These are phyloP conservation scores for Ramphastos sulfuratus DNA, from an alignment of 2,113 vertebrate species.

Conservation along the genomic window DNA sequence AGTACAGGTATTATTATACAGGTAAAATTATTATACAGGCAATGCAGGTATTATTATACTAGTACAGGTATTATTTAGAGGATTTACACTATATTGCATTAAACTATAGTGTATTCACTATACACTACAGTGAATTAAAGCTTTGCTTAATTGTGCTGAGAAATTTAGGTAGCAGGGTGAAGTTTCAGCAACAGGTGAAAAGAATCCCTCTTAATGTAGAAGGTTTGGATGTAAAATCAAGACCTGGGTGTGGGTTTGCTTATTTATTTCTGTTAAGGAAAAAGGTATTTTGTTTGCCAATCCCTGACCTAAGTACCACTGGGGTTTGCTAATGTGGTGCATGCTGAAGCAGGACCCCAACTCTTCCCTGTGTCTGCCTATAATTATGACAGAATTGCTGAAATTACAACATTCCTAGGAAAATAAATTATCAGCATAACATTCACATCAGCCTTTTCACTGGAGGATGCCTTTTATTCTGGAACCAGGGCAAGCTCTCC, in stretches of 20 bases:
- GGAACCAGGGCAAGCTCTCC: background rate
- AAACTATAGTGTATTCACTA: too few species aligned
- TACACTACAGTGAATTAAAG: background rate
- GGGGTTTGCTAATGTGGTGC: background rate
- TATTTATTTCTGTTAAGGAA: background rate
- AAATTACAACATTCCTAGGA: slow-evolving; percentile 9
- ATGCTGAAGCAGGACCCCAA: background rate
- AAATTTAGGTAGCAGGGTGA: background rate
- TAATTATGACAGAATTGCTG: background rate
- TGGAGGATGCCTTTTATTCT: background rate
- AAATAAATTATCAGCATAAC: slow-evolving; percentile 28
- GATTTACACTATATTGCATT: background rate
- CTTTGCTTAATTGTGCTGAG: background rate
- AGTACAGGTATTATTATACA: too few species aligned
- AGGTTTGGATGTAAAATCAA: background rate
- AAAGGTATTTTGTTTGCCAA: background rate
- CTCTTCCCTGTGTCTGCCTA: background rate
- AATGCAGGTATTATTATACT: too few species aligned
- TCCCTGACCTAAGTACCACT: background rate
- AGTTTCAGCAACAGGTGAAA: background rate
- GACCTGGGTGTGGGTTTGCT: background rate
- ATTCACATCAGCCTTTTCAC: background rate
- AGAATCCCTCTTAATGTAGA: background rate
- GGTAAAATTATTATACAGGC: too few species aligned
- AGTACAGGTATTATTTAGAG: background rate